These are phyloP conservation scores for Alethe diademata DNA, from an alignment of 2,113 vertebrate genomes.

Conservation along the genomic window DNA sequence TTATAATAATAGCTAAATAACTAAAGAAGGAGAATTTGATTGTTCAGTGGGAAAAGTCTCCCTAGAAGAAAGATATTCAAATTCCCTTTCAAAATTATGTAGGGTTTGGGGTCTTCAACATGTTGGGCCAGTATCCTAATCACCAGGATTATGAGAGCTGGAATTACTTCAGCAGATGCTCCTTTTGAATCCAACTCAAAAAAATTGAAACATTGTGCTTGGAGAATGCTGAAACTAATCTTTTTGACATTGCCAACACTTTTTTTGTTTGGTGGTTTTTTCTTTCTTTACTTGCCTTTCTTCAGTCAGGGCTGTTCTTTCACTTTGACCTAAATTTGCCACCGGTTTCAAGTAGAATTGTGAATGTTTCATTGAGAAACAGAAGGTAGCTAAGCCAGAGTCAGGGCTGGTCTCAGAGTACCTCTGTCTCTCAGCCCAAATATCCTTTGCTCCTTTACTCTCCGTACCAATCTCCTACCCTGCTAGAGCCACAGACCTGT, in stretches of 20 bases:
- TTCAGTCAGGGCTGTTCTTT: neutral
- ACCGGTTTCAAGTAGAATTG: neutral
- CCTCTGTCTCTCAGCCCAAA: neutral
- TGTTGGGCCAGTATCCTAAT: neutral
- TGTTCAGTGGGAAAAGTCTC: neutral
- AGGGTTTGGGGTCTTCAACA: neutral
- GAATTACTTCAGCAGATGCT: neutral
- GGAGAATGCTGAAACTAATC: neutral
- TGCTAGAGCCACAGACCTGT: neutral
- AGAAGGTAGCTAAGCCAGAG: neutral
- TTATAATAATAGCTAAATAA: neutral
- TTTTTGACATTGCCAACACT: neutral
- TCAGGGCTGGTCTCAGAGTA: neutral
- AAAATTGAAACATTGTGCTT: neutral
- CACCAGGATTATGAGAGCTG: neutral
- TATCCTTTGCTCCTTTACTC: neutral
- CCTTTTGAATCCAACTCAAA: neutral
- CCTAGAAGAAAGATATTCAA: neutral
- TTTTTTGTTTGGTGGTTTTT: neutral
- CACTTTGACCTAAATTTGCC: neutral
- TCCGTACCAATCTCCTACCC: neutral
- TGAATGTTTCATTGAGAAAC: neutral
- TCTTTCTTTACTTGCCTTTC: neutral
- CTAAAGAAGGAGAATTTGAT: neutral
- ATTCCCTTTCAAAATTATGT: neutral